phyloP scores from a whole-genome alignment of 1,140 invertebrate species.

The Camponotus pennsylvanicus region DNA sequence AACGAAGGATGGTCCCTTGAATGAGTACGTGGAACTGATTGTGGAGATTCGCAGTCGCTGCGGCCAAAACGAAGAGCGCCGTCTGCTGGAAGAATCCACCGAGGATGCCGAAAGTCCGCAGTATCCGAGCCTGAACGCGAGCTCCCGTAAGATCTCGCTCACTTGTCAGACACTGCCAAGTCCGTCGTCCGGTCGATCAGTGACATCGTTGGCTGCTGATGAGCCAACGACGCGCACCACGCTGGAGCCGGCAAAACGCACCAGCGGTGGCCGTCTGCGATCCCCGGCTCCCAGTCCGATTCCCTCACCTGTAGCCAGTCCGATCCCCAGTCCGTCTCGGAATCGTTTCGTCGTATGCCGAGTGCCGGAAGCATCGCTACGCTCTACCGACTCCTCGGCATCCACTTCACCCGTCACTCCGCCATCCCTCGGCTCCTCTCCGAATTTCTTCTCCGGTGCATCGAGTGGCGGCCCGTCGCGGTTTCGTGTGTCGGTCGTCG shows the following conservation, averaged over 20 bases:
- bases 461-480: constrained; percentile 67
- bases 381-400: constrained; percentile 78
- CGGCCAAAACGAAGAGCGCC: constrained; percentile 85
- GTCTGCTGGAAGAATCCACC: constrained; percentile 78
- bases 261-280: constrained; percentile 87
- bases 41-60: constrained; percentile 86
- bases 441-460: constrained; percentile 72
- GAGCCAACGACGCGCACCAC: constrained; percentile 67
- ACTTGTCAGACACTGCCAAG: constrained; percentile 87
- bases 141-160: constrained; percentile 89
- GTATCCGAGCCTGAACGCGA: constrained; percentile 84
- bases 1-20: constrained; percentile 63
- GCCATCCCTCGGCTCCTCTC: constrained; percentile 71
- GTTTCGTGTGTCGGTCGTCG: constrained; percentile 79
- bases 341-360: constrained; percentile 88
- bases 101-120: constrained; percentile 80
- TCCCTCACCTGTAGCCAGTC: constrained; percentile 90
- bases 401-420: constrained; percentile 76
- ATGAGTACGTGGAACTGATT: constrained; percentile 86
- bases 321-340: constrained; percentile 87
- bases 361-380: constrained; percentile 85
- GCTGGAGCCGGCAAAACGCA: constrained; percentile 84
- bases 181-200: constrained; percentile 73
- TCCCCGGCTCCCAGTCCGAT: constrained; percentile 90
- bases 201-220: constrained; percentile 73